A percentile compares a stretch with the other conserved stretches of the same genome.
phyloP scores from a whole-genome alignment of 2,113 vertebrate genomes.

The Oncorhynchus tshawytscha region DNA sequence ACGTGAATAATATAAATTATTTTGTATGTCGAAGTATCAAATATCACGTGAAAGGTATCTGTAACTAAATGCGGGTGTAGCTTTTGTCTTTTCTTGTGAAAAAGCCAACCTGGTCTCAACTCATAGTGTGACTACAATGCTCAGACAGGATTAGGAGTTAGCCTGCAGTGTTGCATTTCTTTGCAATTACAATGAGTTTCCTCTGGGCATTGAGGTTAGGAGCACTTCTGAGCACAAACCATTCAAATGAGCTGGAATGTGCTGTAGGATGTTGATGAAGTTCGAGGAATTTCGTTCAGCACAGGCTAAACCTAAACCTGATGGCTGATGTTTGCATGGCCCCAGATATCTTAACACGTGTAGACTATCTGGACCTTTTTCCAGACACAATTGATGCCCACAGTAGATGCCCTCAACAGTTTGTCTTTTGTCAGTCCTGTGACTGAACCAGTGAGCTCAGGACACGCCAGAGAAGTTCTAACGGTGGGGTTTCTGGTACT shows the following conservation, averaged over 20 bases:
- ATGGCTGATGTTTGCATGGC: conserved; percentile 28
- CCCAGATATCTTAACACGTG: conserved; percentile 27
- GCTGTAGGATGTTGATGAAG: conserved; percentile 48
- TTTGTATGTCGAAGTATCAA: too few species aligned
- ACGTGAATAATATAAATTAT: not conserved
- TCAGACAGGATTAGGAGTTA: conserved; percentile 46
- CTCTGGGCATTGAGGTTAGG: conserved; percentile 60
- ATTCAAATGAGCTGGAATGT: conserved; percentile 58
- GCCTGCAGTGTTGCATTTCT: conserved; percentile 56
- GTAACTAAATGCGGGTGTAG: not conserved
- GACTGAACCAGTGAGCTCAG: too few species aligned
- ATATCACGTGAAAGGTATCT: conserved; percentile 15
- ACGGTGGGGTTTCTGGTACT: not conserved
- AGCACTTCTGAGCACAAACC: conserved; percentile 39
- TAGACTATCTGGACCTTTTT: not conserved
- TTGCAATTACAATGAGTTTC: conserved; percentile 56
- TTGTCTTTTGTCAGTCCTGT: too few species aligned
- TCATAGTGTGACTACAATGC: conserved; percentile 53
- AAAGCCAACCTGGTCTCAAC: conserved; percentile 38
- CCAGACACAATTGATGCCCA: too few species aligned
- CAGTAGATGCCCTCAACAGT: too few species aligned
- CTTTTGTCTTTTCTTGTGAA: not conserved
- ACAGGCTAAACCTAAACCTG: conserved; percentile 15
- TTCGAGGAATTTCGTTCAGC: conserved; percentile 56
- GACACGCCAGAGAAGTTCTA: too few species aligned